Evolutionary conservation across 2,888 invertebrate species (phyloP).

Genomic region (Trichopria drosophilae): DNA sequence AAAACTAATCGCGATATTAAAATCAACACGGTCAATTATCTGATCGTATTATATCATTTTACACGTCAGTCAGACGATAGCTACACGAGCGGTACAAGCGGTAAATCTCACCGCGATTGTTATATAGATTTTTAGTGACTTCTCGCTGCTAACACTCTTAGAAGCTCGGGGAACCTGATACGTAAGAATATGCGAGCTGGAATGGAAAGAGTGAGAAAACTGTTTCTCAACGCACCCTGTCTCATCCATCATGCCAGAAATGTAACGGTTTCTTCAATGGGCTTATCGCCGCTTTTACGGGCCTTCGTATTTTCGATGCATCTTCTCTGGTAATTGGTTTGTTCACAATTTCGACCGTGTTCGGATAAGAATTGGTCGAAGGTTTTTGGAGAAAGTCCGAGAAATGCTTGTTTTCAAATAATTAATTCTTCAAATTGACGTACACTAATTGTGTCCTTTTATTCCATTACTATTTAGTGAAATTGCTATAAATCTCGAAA

Average conservation of each 20-base stretch:
- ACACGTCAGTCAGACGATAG: constrained; percentile 10
- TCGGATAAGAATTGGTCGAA: no score
- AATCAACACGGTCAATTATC: no score
- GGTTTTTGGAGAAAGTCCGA: no score
- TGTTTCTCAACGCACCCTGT: constrained; percentile 12
- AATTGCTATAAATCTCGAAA: no score
- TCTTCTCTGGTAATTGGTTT: constrained; percentile 16
- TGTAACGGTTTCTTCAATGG: constrained; percentile 12
- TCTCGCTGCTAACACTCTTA: not conserved
- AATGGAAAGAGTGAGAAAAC: constrained; percentile 1
- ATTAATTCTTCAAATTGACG: no score
- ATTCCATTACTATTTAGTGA: no score
- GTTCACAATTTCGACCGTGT: constrained; percentile 22
- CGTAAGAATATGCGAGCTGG: not conserved
- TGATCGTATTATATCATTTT: constrained; percentile 10
- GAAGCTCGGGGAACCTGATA: constrained; percentile 8
- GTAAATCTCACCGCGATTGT: constrained; percentile 21
- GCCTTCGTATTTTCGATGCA: not conserved
- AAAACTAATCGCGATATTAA: no score
- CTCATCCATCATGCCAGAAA: constrained; percentile 13
- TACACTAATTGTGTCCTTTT: no score
- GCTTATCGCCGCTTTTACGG: no score
- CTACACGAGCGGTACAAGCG: constrained; percentile 7
- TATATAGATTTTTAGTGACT: no score
- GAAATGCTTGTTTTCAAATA: no score